A percentile compares a stretch with the other conserved stretches of the same genome.
Evolutionary conservation across 1,140 invertebrate genomes (phyloP).

Genomic region (Mycetomoellerius zeteki): DNA sequence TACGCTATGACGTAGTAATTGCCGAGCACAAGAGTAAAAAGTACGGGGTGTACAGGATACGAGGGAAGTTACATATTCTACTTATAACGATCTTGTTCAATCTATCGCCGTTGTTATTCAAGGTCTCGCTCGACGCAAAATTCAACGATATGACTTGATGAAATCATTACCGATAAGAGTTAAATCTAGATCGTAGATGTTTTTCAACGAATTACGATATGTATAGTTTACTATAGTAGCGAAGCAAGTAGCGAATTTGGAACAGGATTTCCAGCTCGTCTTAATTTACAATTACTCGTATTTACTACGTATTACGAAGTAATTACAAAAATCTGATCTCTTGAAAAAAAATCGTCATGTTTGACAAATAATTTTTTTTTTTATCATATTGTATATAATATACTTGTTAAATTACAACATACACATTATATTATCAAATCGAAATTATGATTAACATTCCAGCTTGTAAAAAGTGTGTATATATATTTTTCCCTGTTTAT

Average conservation of each 20-base stretch:
- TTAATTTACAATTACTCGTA: background rate
- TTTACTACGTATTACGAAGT: background rate
- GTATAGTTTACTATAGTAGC: background rate
- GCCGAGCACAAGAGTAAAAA: constrained; percentile 81
- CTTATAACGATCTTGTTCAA: constrained; percentile 81
- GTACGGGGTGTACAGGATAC: constrained; percentile 83
- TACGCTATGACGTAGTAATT: constrained; percentile 84
- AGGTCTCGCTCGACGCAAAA: constrained; percentile 75
- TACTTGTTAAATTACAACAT: background rate
- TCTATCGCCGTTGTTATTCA: constrained; percentile 82
- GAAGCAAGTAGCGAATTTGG: background rate
- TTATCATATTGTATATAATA: background rate
- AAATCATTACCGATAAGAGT: constrained; percentile 40
- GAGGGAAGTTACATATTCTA: constrained; percentile 82
- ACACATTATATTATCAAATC: background rate
- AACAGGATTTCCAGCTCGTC: background rate
- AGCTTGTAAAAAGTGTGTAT: background rate
- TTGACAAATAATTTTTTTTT: background rate
- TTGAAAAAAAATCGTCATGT: background rate
- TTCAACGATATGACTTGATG: constrained; percentile 17
- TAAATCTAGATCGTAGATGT: background rate
- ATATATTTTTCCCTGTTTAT: background rate
- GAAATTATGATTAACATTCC: background rate
- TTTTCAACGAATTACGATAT: background rate
- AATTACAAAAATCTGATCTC: background rate